These are phyloP conservation scores for Andrena trimmerana DNA, from an alignment of 2,888 invertebrate species.

Conservation along the genomic window DNA sequence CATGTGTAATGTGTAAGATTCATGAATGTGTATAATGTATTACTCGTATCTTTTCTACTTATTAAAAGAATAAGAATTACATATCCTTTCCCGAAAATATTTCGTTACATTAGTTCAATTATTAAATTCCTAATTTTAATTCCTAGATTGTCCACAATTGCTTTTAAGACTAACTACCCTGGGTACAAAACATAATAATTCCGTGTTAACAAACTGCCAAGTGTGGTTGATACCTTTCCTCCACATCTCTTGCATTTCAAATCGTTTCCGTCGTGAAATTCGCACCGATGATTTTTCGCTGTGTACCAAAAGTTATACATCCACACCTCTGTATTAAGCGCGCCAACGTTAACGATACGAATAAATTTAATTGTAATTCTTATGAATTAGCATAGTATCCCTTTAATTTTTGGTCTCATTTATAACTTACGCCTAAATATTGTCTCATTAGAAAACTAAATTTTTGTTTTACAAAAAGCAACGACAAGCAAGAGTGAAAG, in stretches of 20 bases:
- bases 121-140: slow-evolving; percentile 42
- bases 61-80: slow-evolving; percentile 53
- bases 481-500: slow-evolving; percentile 26
- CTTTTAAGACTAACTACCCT: slow-evolving; percentile 39
- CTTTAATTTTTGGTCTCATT: slow-evolving; percentile 84
- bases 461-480: slow-evolving; percentile 58
- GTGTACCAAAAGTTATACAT: slow-evolving; percentile 61
- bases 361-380: slow-evolving; percentile 72
- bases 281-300: slow-evolving; percentile 43
- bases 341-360: slow-evolving; percentile 59
- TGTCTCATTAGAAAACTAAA: slow-evolving; percentile 80
- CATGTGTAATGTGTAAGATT: slow-evolving; percentile 50
- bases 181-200: slow-evolving; percentile 45
- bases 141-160: slow-evolving; percentile 44
- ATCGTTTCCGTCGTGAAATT: slow-evolving; percentile 31
- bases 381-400: slow-evolving; percentile 76
- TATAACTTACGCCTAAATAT: slow-evolving; percentile 84
- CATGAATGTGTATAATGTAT: slow-evolving; percentile 39
- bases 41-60: slow-evolving; percentile 34
- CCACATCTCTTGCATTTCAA: slow-evolving; percentile 17
- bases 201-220: slow-evolving; percentile 34
- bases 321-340: slow-evolving; percentile 50
- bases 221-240: slow-evolving; percentile 29
- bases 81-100: slow-evolving; percentile 46
- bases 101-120: slow-evolving; percentile 41